Evolutionary conservation across 2,797 vertebrate species (phyloP).

Genomic region (Danio choprae): DNA sequence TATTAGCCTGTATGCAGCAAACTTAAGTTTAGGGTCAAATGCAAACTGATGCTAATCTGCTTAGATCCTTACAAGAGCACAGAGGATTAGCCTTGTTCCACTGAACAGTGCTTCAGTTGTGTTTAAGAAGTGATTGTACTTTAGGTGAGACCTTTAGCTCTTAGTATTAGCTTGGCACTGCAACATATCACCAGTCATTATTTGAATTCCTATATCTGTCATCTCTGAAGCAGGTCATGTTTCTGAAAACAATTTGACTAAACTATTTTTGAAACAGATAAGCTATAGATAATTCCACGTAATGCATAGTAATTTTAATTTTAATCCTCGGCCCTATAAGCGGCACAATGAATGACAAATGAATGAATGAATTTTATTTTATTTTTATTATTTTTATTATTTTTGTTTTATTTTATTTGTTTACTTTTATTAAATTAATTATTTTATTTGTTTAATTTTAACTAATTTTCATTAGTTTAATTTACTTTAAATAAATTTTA

Average conservation of each 20-base stretch:
- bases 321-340: too few species aligned
- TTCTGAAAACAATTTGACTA: background rate
- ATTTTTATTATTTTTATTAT: too few species aligned
- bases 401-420: too few species aligned
- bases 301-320: too few species aligned
- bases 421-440: too few species aligned
- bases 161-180: background rate
- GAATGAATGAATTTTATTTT: too few species aligned
- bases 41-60: constrained; percentile 77
- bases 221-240: background rate
- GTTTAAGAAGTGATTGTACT: constrained; percentile 40
- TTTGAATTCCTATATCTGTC: background rate
- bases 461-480: too few species aligned
- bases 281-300: too few species aligned
- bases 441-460: too few species aligned
- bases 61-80: constrained; percentile 71
- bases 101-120: constrained; percentile 58
- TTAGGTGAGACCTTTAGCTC: constrained; percentile 29
- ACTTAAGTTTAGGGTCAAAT: constrained; percentile 71
- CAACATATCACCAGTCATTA: constrained; percentile 9
- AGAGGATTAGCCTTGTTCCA: constrained; percentile 68
- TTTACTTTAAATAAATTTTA: too few species aligned
- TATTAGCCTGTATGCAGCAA: constrained; percentile 54
- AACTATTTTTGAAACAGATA: constrained; percentile 4
- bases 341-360: too few species aligned